Percentiles rank a stretch among this genome's conserved stretches.
These are phyloP conservation scores for Leucozona laternaria DNA, from an alignment of 2,888 invertebrate species.

Conservation along the genomic window DNA sequence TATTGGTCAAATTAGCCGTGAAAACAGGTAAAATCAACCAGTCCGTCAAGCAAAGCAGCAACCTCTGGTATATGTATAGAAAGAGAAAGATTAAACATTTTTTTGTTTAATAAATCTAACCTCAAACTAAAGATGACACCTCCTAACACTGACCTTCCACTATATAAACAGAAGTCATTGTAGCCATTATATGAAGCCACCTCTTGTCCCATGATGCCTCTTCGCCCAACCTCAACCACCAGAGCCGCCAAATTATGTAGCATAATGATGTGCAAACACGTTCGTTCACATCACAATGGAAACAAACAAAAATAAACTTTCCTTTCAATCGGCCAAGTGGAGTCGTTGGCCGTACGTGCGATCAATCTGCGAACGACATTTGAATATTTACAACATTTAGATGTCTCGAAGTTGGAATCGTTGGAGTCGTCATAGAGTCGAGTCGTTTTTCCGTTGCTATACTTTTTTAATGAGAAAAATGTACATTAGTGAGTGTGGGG, in stretches of 20 bases:
- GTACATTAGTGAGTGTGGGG: slow-evolving; percentile 44
- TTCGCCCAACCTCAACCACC: not conserved
- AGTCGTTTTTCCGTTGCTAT: slow-evolving; percentile 15
- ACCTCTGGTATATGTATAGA: no score
- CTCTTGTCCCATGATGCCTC: not conserved
- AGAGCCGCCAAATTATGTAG: slow-evolving; percentile 26
- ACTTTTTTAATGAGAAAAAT: slow-evolving; percentile 24
- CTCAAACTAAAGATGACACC: slow-evolving; percentile 50
- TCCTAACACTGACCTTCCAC: slow-evolving; percentile 71
- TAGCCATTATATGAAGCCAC: slow-evolving; percentile 36
- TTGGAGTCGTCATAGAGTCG: slow-evolving; percentile 37
- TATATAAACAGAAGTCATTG: slow-evolving; percentile 67
- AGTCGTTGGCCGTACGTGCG: slow-evolving; percentile 66
- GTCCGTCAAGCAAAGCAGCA: not conserved
- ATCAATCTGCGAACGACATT: slow-evolving; percentile 56
- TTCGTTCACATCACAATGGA: slow-evolving; percentile 19
- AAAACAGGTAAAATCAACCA: slow-evolving; percentile 33
- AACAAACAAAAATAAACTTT: slow-evolving; percentile 46
- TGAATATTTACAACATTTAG: slow-evolving; percentile 64
- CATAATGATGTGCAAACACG: slow-evolving; percentile 49
- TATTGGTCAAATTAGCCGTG: slow-evolving; percentile 41
- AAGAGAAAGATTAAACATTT: slow-evolving; percentile 16
- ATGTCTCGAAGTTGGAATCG: slow-evolving; percentile 9
- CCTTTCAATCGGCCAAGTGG: slow-evolving; percentile 52
- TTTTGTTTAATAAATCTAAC: slow-evolving; percentile 23